Evolutionary conservation across 2,888 invertebrate species (phyloP).

Genomic region (Fragum fragum): DNA sequence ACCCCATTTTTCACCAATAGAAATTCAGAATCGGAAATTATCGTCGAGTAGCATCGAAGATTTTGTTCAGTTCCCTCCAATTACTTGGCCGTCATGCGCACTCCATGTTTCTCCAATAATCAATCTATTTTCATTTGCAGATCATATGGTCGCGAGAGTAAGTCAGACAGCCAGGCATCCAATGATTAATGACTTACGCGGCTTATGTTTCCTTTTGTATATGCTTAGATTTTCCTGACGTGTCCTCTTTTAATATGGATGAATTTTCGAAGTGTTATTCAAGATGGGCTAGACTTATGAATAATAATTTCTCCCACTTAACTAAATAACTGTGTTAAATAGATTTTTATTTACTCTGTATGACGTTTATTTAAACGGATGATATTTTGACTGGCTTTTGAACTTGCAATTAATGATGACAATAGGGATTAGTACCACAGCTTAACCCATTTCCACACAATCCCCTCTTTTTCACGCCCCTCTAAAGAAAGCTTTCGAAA

Average conservation of each 20-base stretch:
- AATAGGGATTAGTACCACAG: no score
- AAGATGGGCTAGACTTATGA: conserved; percentile 27
- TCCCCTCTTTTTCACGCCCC: no score
- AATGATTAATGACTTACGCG: conserved; percentile 58
- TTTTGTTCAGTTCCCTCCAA: conserved; percentile 33
- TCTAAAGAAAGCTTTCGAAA: no score
- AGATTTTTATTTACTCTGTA: not conserved
- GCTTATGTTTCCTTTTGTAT: conserved; percentile 30
- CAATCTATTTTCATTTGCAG: conserved; percentile 70
- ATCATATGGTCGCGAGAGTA: conserved; percentile 59
- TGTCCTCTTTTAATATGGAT: conserved; percentile 23
- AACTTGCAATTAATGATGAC: not conserved
- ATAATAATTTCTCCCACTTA: conserved; percentile 24
- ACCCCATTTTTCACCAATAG: conserved; percentile 37
- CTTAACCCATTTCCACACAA: no score
- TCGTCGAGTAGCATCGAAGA: conserved; percentile 27
- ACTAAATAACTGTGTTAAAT: conserved; percentile 6
- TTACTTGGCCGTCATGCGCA: conserved; percentile 59
- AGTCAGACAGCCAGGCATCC: conserved; percentile 54
- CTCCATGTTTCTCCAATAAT: conserved; percentile 59
- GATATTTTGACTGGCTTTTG: not conserved
- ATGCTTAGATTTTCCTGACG: conserved; percentile 19
- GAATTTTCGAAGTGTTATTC: conserved; percentile 12
- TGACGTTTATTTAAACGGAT: not conserved
- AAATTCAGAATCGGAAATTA: conserved; percentile 35